Evolutionary conservation across 2,888 invertebrate species (phyloP).

Genomic region (Penaeus monodon): DNA sequence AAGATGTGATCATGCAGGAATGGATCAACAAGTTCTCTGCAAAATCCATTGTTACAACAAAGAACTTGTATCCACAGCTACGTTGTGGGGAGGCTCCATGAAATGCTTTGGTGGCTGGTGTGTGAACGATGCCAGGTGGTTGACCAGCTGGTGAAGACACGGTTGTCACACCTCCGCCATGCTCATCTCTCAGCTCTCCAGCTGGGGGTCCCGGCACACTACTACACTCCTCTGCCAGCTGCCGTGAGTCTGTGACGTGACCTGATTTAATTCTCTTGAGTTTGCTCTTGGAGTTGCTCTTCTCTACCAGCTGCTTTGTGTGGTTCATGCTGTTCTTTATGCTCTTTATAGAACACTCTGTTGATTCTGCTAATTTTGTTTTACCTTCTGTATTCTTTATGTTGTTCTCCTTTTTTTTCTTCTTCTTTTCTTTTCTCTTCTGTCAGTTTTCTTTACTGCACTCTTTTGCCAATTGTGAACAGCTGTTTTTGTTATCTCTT

Average conservation of each 20-base stretch:
- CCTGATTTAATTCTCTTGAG: not conserved
- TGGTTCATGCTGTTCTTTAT: no score
- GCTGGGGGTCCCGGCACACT: conserved; percentile 59
- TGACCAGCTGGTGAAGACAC: conserved; percentile 60
- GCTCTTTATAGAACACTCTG: no score
- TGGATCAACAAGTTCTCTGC: not conserved
- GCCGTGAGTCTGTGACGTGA: conserved; percentile 44
- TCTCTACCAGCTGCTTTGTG: no score
- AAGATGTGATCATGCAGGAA: no score
- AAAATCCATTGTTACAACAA: not conserved
- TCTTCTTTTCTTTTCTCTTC: no score
- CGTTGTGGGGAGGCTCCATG: conserved; percentile 58
- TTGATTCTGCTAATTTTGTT: no score
- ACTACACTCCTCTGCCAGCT: conserved; percentile 62
- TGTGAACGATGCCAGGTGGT: conserved; percentile 57
- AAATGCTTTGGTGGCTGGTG: conserved; percentile 60
- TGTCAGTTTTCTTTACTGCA: no score
- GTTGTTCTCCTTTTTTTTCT: no score
- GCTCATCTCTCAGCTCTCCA: conserved; percentile 61
- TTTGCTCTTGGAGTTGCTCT: no score
- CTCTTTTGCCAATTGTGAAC: no score
- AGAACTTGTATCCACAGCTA: conserved; percentile 32
- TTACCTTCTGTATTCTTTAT: no score
- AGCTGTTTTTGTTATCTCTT: no score
- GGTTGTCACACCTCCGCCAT: conserved; percentile 58